Evolutionary conservation across 92 coral and sea anemone genomes (phyloP).

Genomic region (Zoanthus sociatus): DNA sequence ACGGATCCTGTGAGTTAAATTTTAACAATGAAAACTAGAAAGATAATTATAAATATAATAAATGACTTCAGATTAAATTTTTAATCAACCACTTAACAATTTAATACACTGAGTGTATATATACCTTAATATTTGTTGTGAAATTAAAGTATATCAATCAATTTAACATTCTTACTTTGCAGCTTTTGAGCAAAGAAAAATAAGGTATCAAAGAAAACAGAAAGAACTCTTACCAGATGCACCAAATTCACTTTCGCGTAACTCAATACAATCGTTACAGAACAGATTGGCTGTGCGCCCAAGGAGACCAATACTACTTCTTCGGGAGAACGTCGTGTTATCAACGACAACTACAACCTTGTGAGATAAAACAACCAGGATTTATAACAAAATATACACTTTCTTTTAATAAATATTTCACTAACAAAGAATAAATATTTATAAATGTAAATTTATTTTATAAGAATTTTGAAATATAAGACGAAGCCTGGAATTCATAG

Average conservation of each 20-base stretch:
- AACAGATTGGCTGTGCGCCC: not conserved
- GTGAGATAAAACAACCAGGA: not conserved
- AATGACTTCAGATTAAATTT: not conserved
- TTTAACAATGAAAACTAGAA: not conserved
- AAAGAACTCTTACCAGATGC: not conserved
- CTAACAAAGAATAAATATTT: not conserved
- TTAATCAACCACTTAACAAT: not conserved
- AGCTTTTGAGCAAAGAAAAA: not conserved
- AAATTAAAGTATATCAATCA: not conserved
- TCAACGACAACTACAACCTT: constrained; percentile 26
- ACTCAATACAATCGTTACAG: constrained; percentile 30
- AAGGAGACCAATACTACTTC: not conserved
- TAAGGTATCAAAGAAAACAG: not conserved
- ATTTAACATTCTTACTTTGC: not conserved
- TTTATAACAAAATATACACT: not conserved
- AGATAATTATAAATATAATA: not conserved
- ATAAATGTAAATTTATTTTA: constrained; percentile 6
- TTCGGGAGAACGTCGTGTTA: not conserved
- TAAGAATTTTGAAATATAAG: not conserved
- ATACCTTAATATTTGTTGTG: not conserved
- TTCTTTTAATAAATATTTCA: not conserved
- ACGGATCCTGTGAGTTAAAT: not conserved
- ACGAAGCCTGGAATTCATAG: no score
- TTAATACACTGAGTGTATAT: not conserved
- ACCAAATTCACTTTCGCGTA: constrained; percentile 4